A percentile compares a stretch with the other conserved stretches of the same genome.
Evolutionary conservation across 2,888 invertebrate species (phyloP).

Genomic region (Arctia plantaginis): DNA sequence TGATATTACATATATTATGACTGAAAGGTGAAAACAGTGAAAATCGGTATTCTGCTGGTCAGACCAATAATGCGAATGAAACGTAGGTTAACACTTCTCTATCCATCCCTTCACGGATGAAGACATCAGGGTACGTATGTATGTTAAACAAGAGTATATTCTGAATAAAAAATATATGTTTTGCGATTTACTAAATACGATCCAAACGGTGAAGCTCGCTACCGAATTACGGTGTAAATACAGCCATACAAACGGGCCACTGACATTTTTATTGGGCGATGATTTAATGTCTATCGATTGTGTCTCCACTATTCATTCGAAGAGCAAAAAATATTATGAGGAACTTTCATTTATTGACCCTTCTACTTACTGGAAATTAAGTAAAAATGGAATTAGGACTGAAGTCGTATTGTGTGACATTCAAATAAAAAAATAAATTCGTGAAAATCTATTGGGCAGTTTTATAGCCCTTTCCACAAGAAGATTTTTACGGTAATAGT

Average conservation of each 20-base stretch:
- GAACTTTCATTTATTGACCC: conserved; percentile 44
- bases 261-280: conserved; percentile 85
- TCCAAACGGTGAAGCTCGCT: not conserved
- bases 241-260: conserved; percentile 65
- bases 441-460: not conserved
- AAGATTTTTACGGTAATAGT: not conserved
- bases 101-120: too few relatives aligned
- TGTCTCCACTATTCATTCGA: conserved; percentile 70
- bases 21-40: too few relatives aligned
- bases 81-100: too few relatives aligned
- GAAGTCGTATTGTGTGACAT: not conserved
- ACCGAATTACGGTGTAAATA: conserved; percentile 67
- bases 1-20: too few relatives aligned
- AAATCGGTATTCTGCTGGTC: too few relatives aligned
- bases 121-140: too few relatives aligned
- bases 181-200: not conserved
- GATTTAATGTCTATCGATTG: conserved; percentile 84
- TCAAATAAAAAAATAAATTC: not conserved
- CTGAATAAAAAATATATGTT: not conserved
- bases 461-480: not conserved
- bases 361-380: conserved; percentile 34
- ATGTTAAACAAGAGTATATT: not conserved
- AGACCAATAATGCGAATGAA: too few relatives aligned
- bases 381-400: not conserved
- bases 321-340: conserved; percentile 62